Conservation (phyloP, 2,797 vertebrate genomes). For the Siniperca undulata region DNA sequence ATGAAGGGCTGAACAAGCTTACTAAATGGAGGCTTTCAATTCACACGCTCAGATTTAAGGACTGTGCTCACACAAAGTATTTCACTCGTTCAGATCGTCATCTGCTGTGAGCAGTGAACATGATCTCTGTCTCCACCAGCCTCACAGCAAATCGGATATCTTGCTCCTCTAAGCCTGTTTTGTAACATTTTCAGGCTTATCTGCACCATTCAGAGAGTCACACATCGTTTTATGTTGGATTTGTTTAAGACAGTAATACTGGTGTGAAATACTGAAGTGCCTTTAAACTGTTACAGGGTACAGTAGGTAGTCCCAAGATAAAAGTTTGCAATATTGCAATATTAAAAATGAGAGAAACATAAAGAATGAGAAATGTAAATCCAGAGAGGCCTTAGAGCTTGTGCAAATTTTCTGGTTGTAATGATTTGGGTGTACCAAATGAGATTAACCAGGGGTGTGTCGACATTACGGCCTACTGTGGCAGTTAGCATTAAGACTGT, state of each 20-base stretch:
- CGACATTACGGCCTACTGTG: conserved; percentile 32
- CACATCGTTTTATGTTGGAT: conserved; percentile 31
- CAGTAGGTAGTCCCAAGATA: background rate
- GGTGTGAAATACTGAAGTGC: conserved; percentile 3
- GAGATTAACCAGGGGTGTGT: conserved; percentile 42
- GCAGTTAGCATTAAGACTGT: conserved; percentile 13
- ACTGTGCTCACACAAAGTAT: conserved; percentile 24
- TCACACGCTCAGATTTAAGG: conserved; percentile 46
- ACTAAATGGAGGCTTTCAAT: conserved; percentile 58
- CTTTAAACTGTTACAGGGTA: background rate
- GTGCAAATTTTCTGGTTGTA: conserved; percentile 15
- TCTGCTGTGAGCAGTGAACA: conserved; percentile 40
- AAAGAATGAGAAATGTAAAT: conserved; percentile 8
- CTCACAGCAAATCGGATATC: conserved; percentile 37
- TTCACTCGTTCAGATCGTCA: conserved; percentile 44
- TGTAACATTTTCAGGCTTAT: conserved; percentile 52
- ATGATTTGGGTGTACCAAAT: conserved; percentile 32
- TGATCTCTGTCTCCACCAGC: conserved; percentile 24
- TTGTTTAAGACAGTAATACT: conserved; percentile 27
- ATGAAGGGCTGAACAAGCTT: conserved; percentile 66
- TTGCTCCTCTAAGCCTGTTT: conserved; percentile 48
- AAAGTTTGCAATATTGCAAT: background rate
- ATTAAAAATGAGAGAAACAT: background rate
- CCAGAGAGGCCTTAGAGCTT: background rate
- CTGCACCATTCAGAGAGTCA: conserved; percentile 21